Evolutionary conservation across 2,888 invertebrate genomes (phyloP).

Genomic region (Dyspetes luteomarginatus): DNA sequence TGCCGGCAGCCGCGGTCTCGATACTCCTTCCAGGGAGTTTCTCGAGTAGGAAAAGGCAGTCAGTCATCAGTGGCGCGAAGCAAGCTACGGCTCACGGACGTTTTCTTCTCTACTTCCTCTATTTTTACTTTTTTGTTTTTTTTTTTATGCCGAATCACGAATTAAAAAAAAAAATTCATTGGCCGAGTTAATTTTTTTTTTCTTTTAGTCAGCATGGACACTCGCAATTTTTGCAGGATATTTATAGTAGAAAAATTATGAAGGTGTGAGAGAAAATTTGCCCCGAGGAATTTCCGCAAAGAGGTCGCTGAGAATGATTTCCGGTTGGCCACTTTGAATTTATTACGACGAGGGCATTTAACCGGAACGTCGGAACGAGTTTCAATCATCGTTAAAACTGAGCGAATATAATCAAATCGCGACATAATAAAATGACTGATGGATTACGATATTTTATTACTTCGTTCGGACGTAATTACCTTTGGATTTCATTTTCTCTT

Average conservation of each 20-base stretch:
- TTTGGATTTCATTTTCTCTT: background rate
- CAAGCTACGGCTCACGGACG: constrained; percentile 43
- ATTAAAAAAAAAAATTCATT: background rate
- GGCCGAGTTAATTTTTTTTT: background rate
- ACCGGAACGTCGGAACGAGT: background rate
- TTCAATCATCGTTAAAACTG: background rate
- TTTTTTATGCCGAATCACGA: background rate
- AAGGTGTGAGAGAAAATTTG: background rate
- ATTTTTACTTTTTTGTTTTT: background rate
- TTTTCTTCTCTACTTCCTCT: constrained; percentile 3
- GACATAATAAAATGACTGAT: background rate
- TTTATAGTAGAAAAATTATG: too few species aligned
- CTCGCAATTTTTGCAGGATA: too few species aligned
- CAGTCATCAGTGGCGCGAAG: constrained; percentile 62
- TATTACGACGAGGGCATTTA: background rate
- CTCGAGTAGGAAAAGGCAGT: constrained; percentile 62
- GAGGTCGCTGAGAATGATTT: background rate
- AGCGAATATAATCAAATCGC: background rate
- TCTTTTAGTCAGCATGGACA: background rate
- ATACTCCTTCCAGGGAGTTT: constrained; percentile 55
- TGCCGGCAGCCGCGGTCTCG: constrained; percentile 35
- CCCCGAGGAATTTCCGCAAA: background rate
- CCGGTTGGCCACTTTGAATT: background rate
- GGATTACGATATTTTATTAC: background rate
- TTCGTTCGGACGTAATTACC: background rate